phyloP scores from a whole-genome alignment of 2,888 invertebrate species.

The Brachyopa scutellaris region DNA sequence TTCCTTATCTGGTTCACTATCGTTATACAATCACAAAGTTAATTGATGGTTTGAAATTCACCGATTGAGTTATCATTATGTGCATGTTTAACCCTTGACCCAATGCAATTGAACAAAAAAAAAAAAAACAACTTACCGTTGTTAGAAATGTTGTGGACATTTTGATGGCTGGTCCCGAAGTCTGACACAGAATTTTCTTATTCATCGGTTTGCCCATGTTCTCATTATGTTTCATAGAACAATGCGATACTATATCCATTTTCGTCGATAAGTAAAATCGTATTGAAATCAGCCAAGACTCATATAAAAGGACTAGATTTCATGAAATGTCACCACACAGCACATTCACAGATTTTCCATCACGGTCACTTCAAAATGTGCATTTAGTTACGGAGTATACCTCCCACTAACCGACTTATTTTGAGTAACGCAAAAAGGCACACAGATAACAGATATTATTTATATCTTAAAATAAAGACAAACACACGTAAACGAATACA shows the following conservation, averaged over 20 bases:
- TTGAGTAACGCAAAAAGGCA: no score
- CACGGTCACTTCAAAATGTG: conserved; percentile 22
- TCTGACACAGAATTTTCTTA: conserved; percentile 66
- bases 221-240: conserved; percentile 61
- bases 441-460: conserved; percentile 10
- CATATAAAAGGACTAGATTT: background rate
- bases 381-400: no score
- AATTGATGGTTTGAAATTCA: no score
- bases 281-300: background rate
- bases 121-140: conserved; percentile 46
- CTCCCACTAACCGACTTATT: no score
- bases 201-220: conserved; percentile 66
- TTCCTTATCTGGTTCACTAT: no score
- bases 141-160: conserved; percentile 64
- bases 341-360: no score
- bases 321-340: background rate
- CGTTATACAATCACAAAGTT: conserved; percentile 22
- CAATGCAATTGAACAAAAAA: no score
- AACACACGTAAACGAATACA: background rate
- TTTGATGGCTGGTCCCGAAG: conserved; percentile 67
- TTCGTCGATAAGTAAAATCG: conserved; percentile 6
- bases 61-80: no score
- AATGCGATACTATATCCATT: conserved; percentile 71
- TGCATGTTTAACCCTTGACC: no score
- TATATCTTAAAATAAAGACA: background rate